Conservation (phyloP, 1,140 invertebrate species). For the Neodiprion fabricii region DNA sequence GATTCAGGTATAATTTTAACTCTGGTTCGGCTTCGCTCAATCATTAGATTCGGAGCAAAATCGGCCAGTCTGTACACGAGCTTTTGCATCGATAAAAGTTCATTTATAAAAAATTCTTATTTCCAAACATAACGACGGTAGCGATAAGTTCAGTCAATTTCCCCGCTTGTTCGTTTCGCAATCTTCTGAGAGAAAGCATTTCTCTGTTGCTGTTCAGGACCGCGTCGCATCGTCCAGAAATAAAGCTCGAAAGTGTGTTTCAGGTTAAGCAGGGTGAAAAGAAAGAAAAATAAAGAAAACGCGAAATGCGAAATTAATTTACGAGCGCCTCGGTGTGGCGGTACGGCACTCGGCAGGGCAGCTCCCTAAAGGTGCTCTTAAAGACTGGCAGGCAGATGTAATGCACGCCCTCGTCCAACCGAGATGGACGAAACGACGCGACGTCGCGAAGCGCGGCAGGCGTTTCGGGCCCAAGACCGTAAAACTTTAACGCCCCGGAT, state of each 20-base stretch:
- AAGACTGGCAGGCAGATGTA: not conserved
- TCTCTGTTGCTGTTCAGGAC: not conserved
- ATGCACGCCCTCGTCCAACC: not conserved
- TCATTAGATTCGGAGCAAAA: too few relatives aligned
- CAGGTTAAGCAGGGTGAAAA: too few relatives aligned
- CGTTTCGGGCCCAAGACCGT: not conserved
- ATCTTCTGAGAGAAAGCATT: too few relatives aligned
- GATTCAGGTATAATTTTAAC: too few relatives aligned
- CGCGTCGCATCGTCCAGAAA: not conserved
- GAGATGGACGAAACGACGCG: not conserved
- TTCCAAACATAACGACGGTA: too few relatives aligned
- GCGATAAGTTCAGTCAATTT: too few relatives aligned
- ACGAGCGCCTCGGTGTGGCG: not conserved
- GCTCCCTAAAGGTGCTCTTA: not conserved
- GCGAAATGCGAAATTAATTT: constrained; percentile 2
- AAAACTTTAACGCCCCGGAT: not conserved
- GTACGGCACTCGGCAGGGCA: not conserved
- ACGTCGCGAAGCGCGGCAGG: not conserved
- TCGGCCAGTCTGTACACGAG: too few relatives aligned
- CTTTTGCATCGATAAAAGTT: too few relatives aligned
- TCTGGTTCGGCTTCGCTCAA: too few relatives aligned
- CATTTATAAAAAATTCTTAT: too few relatives aligned
- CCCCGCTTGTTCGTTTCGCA: too few relatives aligned
- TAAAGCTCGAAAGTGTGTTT: not conserved
- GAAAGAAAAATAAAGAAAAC: not conserved